Evolutionary conservation across 2,888 invertebrate genomes (phyloP).

Genomic region (Agriopis leucophaearia): DNA sequence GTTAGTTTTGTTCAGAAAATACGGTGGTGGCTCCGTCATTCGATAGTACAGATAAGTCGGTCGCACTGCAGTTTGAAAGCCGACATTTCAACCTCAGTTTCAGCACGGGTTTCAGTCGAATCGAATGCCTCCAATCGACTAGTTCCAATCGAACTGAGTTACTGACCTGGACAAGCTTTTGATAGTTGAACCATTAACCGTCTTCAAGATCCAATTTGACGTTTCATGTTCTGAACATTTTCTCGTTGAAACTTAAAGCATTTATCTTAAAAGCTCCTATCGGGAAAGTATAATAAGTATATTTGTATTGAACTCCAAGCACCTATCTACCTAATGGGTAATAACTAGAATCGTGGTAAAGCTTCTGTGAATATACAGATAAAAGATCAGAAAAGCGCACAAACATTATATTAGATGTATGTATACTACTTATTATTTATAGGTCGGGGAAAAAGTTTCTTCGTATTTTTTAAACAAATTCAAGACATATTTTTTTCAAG

Average conservation of each 20-base stretch:
- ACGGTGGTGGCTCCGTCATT: not conserved
- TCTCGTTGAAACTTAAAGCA: slow-evolving; percentile 3
- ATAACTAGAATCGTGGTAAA: not conserved
- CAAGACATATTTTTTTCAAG: no score
- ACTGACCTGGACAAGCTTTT: slow-evolving; percentile 73
- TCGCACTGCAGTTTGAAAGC: slow-evolving; percentile 22
- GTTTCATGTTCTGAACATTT: slow-evolving; percentile 20
- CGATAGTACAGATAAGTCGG: not conserved
- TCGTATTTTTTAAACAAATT: no score
- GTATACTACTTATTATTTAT: no score
- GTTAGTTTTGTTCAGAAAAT: not conserved
- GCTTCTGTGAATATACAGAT: not conserved
- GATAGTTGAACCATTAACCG: slow-evolving; percentile 70
- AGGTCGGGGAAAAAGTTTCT: no score
- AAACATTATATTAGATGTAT: not conserved
- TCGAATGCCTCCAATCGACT: slow-evolving; percentile 60
- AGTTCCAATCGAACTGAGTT: slow-evolving; percentile 58
- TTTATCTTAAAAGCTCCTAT: slow-evolving; percentile 22
- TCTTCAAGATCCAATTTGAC: slow-evolving; percentile 50
- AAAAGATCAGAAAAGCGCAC: not conserved
- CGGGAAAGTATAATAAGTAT: not conserved
- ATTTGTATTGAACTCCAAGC: no score
- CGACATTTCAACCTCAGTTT: slow-evolving; percentile 48
- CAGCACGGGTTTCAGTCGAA: slow-evolving; percentile 59
- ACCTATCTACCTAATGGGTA: no score